Evolutionary conservation across 1,140 invertebrate genomes (phyloP).

Genomic region (Patella vulgata): DNA sequence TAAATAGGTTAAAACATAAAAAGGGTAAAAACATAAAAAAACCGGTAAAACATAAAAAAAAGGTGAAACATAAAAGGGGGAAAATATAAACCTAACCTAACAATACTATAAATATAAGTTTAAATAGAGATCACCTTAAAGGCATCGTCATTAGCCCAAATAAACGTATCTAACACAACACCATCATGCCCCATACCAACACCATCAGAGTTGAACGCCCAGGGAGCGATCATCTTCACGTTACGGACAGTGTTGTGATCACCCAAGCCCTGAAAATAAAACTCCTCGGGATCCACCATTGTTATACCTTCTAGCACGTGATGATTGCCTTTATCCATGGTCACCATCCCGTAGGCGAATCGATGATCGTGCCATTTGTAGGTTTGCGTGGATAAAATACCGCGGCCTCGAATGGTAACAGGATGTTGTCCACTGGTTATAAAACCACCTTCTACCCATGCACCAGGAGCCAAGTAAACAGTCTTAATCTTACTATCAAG

Average conservation of each 20-base stretch:
- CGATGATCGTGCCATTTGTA: constrained; percentile 6
- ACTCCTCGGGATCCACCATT: not conserved
- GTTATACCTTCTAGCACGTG: constrained; percentile 14
- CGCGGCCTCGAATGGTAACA: constrained; percentile 8
- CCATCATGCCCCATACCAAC: constrained; percentile 7
- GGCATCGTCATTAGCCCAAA: constrained; percentile 26
- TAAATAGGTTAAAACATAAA: no score
- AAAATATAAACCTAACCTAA: no score
- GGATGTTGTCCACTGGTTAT: not conserved
- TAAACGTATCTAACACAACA: constrained; percentile 11
- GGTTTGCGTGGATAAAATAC: constrained; percentile 1
- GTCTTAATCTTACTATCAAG: constrained; percentile 1
- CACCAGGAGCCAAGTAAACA: constrained; percentile 18
- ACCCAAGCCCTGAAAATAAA: not conserved
- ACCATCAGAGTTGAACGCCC: constrained; percentile 15
- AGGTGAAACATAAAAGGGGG: no score
- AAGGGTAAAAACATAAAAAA: no score
- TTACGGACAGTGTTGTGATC: constrained; percentile 10
- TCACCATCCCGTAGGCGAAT: constrained; percentile 9
- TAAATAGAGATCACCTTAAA: no score
- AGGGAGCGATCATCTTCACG: constrained; percentile 16
- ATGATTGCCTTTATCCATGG: constrained; percentile 19
- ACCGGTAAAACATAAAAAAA: no score
- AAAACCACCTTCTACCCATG: constrained; percentile 9
- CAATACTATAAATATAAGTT: no score